Evolutionary conservation across 2,113 vertebrate species (phyloP).

Genomic region (Orthonyx spaldingii): DNA sequence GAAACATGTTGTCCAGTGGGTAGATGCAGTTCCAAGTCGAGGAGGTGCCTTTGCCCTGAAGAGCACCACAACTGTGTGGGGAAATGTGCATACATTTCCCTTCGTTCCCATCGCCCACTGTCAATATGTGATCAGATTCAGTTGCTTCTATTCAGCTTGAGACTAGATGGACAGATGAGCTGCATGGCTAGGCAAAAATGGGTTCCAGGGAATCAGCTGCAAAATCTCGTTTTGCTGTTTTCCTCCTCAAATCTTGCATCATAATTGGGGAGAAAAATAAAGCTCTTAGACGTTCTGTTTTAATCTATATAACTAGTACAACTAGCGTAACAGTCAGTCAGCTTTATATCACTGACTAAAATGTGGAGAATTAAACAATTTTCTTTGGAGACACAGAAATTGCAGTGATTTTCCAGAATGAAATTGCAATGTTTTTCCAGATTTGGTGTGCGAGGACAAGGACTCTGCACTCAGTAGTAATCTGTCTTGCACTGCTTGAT

Average conservation of each 20-base stretch:
- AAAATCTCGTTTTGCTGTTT: not conserved
- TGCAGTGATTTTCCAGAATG: not conserved
- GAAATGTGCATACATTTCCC: not conserved
- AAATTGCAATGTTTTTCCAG: not conserved
- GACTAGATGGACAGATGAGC: not conserved
- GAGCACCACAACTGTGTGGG: not conserved
- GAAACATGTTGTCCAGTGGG: not conserved
- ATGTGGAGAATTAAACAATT: not conserved
- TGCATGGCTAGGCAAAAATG: not conserved
- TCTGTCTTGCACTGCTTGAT: not conserved
- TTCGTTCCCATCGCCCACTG: rapidly evolving
- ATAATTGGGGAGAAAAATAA: not conserved
- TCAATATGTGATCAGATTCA: not conserved
- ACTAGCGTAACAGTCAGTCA: not conserved
- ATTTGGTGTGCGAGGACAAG: not conserved
- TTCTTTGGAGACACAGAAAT: not conserved
- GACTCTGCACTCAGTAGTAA: not conserved
- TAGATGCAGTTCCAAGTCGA: not conserved
- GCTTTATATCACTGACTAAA: not conserved
- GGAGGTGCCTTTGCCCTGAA: not conserved
- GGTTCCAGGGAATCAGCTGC: not conserved
- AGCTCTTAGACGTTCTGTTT: not conserved
- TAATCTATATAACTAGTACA: not conserved
- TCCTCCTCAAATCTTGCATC: not conserved
- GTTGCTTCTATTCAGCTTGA: not conserved